Percentiles rank a stretch among this genome's conserved stretches.
These are phyloP conservation scores for Agriotes lineatus DNA, from an alignment of 2,888 invertebrate genomes.

Conservation along the genomic window DNA sequence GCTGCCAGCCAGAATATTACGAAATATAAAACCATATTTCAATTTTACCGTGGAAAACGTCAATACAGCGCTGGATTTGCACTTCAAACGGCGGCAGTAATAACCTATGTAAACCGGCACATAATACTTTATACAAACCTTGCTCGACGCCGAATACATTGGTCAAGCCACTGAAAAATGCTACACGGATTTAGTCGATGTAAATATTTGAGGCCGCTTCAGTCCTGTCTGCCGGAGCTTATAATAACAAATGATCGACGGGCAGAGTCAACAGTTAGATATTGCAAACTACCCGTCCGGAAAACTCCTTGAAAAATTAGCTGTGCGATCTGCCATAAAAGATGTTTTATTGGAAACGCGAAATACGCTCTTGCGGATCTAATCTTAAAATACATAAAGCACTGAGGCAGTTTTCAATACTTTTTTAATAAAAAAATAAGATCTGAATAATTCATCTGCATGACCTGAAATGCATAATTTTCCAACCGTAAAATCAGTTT, in stretches of 20 bases:
- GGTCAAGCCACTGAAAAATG: background rate
- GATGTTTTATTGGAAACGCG: no score
- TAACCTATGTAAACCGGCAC: background rate
- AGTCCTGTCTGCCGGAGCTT: background rate
- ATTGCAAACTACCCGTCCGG: background rate
- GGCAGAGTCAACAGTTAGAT: background rate
- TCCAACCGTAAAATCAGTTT: no score
- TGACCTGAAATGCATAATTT: no score
- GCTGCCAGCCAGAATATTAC: background rate
- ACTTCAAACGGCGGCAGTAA: background rate
- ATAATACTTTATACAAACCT: background rate
- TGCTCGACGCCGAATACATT: background rate
- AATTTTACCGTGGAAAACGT: constrained; percentile 1
- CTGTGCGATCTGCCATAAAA: no score
- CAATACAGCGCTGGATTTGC: background rate
- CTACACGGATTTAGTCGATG: background rate
- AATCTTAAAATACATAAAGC: no score
- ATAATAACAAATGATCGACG: background rate
- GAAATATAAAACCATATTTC: background rate
- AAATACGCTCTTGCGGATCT: no score
- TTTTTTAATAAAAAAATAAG: no score
- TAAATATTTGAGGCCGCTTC: background rate
- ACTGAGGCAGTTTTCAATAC: no score
- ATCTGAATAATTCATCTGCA: no score
- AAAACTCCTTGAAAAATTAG: background rate